Evolutionary conservation across 1,140 invertebrate species (phyloP).

Genomic region (Tribolium madens): DNA sequence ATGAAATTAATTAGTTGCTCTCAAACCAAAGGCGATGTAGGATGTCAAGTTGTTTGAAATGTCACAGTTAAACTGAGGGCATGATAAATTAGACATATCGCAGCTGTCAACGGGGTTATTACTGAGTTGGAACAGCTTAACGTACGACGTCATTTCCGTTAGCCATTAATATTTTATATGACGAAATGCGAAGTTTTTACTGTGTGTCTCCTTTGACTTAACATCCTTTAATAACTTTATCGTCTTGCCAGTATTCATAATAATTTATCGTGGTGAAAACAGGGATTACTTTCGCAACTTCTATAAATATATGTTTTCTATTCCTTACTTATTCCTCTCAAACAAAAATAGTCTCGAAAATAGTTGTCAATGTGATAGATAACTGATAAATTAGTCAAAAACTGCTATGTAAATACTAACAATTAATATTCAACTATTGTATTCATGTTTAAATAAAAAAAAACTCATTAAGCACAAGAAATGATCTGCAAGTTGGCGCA

Average conservation of each 20-base stretch:
- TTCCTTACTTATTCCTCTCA: neutral
- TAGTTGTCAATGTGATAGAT: neutral
- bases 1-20: constrained; percentile 32
- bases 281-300: neutral
- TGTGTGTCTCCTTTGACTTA: constrained; percentile 23
- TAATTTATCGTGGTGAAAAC: constrained; percentile 13
- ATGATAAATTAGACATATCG: constrained; percentile 62
- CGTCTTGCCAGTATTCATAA: constrained; percentile 27
- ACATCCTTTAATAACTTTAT: constrained; percentile 36
- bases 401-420: constrained; percentile 12
- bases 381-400: constrained; percentile 8
- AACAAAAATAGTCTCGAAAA: neutral
- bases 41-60: constrained; percentile 56
- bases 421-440: neutral
- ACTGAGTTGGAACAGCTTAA: constrained; percentile 54
- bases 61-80: constrained; percentile 51
- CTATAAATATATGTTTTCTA: constrained; percentile 2
- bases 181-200: constrained; percentile 14
- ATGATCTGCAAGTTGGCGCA: neutral
- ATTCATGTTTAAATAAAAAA: too few relatives aligned
- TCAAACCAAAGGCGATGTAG: constrained; percentile 45
- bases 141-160: constrained; percentile 44
- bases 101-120: constrained; percentile 60
- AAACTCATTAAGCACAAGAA: neutral
- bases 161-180: constrained; percentile 28